Conservation (phyloP, 1,140 invertebrate species). For the Drosophila arawakana region DNA sequence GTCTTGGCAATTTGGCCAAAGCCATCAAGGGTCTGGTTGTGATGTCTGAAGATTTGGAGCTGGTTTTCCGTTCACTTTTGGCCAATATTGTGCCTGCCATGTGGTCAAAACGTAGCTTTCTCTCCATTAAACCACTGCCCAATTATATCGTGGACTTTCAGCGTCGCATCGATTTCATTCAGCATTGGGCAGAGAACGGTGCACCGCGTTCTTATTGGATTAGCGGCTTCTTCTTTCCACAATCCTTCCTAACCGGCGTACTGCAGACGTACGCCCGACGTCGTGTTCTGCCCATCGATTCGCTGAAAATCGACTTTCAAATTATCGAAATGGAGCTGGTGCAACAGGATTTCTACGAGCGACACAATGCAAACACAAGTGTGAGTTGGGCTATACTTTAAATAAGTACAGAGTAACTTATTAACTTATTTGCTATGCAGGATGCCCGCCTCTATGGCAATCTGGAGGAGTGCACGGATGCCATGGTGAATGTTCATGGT, state of each 20-base stretch:
- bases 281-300: slow-evolving; percentile 93
- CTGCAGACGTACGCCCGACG: slow-evolving; percentile 94
- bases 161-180: slow-evolving; percentile 91
- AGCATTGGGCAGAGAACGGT: slow-evolving; percentile 89
- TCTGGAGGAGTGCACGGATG: slow-evolving; percentile 86
- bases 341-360: slow-evolving; percentile 88
- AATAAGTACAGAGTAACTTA: neutral
- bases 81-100: slow-evolving; percentile 92
- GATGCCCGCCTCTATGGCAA: slow-evolving; percentile 85
- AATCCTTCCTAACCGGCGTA: slow-evolving; percentile 94
- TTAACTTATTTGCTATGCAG: slow-evolving; percentile 28
- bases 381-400: slow-evolving; percentile 26
- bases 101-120: slow-evolving; percentile 93
- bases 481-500: slow-evolving; percentile 93
- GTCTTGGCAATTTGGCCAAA: slow-evolving; percentile 91
- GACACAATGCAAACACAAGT: slow-evolving; percentile 81
- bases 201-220: slow-evolving; percentile 94
- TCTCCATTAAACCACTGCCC: slow-evolving; percentile 92
- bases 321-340: slow-evolving; percentile 86
- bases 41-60: slow-evolving; percentile 94
- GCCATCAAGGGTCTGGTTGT: slow-evolving; percentile 94
- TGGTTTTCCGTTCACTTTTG: slow-evolving; percentile 90
- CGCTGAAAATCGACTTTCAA: slow-evolving; percentile 91
- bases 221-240: slow-evolving; percentile 95
- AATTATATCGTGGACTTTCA: slow-evolving; percentile 93